Evolutionary conservation across 1,140 invertebrate genomes (phyloP), one percentile per base, ranked within the genome.

Genomic region (Solenopsis invicta): DNA sequence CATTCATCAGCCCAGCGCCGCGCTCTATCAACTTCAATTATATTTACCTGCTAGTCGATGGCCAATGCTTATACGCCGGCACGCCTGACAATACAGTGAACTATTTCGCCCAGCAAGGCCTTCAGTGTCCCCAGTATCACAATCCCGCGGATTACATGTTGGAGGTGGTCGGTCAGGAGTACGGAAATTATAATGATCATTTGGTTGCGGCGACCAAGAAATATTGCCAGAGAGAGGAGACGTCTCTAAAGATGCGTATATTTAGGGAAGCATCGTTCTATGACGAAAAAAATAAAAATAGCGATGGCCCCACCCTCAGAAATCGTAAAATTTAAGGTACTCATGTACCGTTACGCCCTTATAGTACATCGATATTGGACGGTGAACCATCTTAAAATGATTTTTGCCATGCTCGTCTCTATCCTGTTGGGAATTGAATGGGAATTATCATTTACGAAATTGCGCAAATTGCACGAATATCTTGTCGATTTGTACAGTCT

Each of bases 91-190:
- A 97, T 88, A 97, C 98, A 0, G 96, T 99, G 0, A 95, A 96
- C 0, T 99, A 98, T 94, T 96, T 99, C 3, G 95, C 96, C 13
- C 96, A 95, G 0, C 94, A 97, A 18, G 97, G 97, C 0, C 95
- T 99, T 0, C 95, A 97, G 4, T 99, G 98, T 94, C 98, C 98
- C 0, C 96, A 97, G 77, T 99, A 99, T 93, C 98, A 99, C 95
- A 99, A 99, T 94, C 98, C 98, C 0, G 98, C 98, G 3, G 98
- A 99, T 95, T 99, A 98, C 94, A 96, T 98, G 92, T 95, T 99
- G 91, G 98, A 99, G 94, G 97, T 98, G 24, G 97, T 98, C 0
- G 97, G 96, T 89, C 97, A 97, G 0, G 98, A 99, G 92, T 98
- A 98, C 92, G 98, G 98, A 0, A 96, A 98, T 87, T 97, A 97